phyloP scores from a whole-genome alignment of 37 sponge, comb jelly and placozoan genomes.

The Dysidea cf. avara region DNA sequence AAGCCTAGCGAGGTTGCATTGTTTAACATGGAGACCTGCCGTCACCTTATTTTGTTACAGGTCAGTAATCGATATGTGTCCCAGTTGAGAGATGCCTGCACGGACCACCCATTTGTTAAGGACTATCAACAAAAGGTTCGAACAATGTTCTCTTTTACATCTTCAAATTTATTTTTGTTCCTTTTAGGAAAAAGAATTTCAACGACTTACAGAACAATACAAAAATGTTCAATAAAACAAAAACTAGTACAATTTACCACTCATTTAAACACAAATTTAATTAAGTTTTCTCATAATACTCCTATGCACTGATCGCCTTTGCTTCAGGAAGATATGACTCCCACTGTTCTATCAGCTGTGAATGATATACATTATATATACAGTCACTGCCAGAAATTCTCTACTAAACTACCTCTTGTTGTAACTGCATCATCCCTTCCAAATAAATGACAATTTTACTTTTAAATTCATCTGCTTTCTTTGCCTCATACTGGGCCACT shows the following conservation, averaged over 20 bases:
- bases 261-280: too few relatives aligned
- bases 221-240: too few relatives aligned
- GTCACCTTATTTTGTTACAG: conserved; percentile 22
- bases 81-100: conserved; percentile 90
- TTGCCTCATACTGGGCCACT: conserved; percentile 85
- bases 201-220: conserved; percentile 11
- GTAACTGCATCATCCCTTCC: conserved; percentile 74
- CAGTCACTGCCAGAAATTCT: neutral
- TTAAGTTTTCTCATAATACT: too few relatives aligned
- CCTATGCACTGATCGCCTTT: conserved; percentile 52
- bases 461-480: conserved; percentile 70
- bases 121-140: conserved; percentile 71
- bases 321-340: conserved; percentile 85
- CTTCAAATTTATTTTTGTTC: neutral
- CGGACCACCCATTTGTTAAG: conserved; percentile 74
- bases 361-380: neutral
- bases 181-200: conserved; percentile 35
- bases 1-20: conserved; percentile 78
- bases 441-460: conserved; percentile 64
- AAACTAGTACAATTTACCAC: too few relatives aligned
- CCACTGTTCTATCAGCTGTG: conserved; percentile 70
- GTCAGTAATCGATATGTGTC: conserved; percentile 79
- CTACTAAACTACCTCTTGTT: conserved; percentile 65
- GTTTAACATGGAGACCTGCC: neutral
- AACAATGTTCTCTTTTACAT: neutral